A percentile compares a stretch with the other conserved stretches of the same genome.
Evolutionary conservation across 2,113 vertebrate species (phyloP).

Genomic region (Campylomormyrus tamandua): DNA sequence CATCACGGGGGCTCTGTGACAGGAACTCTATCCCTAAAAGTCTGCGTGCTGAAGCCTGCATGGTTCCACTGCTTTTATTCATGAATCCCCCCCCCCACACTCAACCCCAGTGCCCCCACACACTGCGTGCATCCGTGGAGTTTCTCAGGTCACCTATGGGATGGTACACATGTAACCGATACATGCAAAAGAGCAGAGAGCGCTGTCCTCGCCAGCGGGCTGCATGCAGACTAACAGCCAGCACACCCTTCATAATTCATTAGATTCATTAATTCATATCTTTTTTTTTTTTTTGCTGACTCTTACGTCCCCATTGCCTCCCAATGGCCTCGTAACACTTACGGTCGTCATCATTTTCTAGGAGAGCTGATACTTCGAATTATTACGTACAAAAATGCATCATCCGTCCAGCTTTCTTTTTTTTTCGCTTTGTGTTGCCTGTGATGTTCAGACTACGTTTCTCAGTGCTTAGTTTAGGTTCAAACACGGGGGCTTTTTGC

Average conservation of each 20-base stretch:
- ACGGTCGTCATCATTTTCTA: not conserved
- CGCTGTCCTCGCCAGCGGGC: not conserved
- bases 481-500: not conserved
- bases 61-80: not conserved
- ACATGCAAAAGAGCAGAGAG: not conserved
- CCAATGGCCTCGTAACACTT: not conserved
- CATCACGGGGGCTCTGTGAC: not conserved
- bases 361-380: not conserved
- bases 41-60: not conserved
- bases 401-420: not conserved
- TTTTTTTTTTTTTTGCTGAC: not conserved
- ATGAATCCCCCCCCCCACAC: not conserved
- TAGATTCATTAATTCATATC: not conserved
- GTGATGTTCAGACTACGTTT: not conserved
- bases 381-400: not conserved
- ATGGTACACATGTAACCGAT: not conserved
- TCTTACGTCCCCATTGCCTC: not conserved
- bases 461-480: not conserved
- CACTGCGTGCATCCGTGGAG: not conserved
- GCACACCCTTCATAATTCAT: not conserved
- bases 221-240: not conserved
- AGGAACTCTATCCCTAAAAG: not conserved
- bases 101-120: not conserved
- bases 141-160: not conserved
- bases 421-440: not conserved